These are phyloP conservation scores for Carcina quercana DNA, from an alignment of 2,888 invertebrate species.

Conservation along the genomic window DNA sequence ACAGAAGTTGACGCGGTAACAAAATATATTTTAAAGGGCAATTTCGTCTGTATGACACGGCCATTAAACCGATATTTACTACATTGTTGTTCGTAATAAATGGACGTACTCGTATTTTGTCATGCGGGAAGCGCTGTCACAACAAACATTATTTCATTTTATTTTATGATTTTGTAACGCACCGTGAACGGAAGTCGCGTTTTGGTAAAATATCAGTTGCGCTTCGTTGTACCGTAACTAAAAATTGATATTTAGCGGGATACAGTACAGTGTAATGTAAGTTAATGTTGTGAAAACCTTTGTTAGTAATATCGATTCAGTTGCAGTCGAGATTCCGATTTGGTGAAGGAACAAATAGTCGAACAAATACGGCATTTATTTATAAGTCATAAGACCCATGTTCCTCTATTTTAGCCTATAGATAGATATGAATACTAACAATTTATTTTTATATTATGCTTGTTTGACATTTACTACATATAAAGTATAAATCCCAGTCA, in stretches of 20 bases:
- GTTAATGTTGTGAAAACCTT: constrained; percentile 36
- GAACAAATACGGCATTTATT: too few species aligned
- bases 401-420: too few species aligned
- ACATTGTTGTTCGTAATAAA: constrained; percentile 67
- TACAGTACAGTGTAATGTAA: constrained; percentile 32
- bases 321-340: too few species aligned
- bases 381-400: too few species aligned
- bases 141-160: constrained; percentile 69
- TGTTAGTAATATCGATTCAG: too few species aligned
- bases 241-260: constrained; percentile 27
- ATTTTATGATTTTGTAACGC: constrained; percentile 63
- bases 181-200: constrained; percentile 55
- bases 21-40: constrained; percentile 43
- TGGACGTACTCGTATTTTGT: constrained; percentile 60
- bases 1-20: constrained; percentile 27
- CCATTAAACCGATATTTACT: constrained; percentile 59
- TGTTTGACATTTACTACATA: too few species aligned
- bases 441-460: too few species aligned
- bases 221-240: constrained; percentile 40
- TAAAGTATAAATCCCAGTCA: too few species aligned
- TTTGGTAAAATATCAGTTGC: constrained; percentile 52
- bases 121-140: constrained; percentile 67
- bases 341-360: too few species aligned
- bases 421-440: too few species aligned
- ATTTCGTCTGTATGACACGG: constrained; percentile 54